Evolutionary conservation across 2,797 vertebrate species (phyloP).

Genomic region (Cryptoprocta ferox): DNA sequence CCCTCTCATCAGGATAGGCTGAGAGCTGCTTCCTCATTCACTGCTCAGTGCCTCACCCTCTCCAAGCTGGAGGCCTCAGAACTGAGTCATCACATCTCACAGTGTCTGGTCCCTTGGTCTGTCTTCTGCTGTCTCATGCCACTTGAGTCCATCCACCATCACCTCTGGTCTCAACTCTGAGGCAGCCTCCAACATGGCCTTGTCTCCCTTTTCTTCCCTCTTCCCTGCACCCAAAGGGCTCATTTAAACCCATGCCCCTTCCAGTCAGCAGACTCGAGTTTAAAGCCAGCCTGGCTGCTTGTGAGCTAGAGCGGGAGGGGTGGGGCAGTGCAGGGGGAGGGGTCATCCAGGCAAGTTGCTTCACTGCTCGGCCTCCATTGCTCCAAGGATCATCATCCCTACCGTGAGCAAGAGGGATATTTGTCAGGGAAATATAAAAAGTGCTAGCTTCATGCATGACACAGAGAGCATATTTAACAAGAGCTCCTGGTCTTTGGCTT

Average conservation of each 20-base stretch:
- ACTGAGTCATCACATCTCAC: neutral
- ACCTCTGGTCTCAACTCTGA: neutral
- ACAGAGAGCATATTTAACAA: neutral
- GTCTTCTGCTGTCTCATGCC: neutral
- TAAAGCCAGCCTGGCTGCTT: neutral
- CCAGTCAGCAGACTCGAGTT: neutral
- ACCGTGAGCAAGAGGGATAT: neutral
- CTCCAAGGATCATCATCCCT: neutral
- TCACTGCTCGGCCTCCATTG: neutral
- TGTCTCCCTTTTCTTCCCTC: neutral
- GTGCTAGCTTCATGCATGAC: neutral
- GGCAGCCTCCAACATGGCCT: neutral
- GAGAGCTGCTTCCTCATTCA: neutral
- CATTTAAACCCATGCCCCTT: neutral
- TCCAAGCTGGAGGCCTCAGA: neutral
- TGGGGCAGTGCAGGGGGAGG: too few species aligned
- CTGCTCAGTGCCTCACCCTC: neutral
- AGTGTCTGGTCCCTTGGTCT: neutral
- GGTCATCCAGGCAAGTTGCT: neutral
- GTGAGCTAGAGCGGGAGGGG: neutral
- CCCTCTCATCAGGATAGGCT: neutral
- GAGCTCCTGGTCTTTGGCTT: neutral
- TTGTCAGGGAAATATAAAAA: neutral
- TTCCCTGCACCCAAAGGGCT: neutral
- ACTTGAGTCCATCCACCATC: fast-evolving